phyloP scores from a whole-genome alignment of 2,113 vertebrate genomes.

The Eublepharis macularius region DNA sequence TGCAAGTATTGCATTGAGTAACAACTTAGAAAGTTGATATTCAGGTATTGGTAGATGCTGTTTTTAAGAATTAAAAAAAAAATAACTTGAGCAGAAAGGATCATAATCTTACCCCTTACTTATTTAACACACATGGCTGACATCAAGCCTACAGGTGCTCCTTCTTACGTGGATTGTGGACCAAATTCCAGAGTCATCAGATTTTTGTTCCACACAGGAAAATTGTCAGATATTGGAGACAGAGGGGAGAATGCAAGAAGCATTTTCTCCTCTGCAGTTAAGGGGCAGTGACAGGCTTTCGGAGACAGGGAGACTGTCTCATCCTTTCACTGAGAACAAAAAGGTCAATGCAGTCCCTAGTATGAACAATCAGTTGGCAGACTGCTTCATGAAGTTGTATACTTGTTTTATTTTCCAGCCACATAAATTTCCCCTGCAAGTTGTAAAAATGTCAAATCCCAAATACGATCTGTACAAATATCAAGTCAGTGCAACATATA shows the following conservation, averaged over 20 bases:
- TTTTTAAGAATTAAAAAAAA: neutral
- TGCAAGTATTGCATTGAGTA: neutral
- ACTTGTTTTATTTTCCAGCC: conserved; percentile 22
- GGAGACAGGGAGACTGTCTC: neutral
- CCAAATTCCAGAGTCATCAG: too few relatives aligned
- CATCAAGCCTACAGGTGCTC: neutral
- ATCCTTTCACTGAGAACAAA: conserved; percentile 14
- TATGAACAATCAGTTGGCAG: conserved; percentile 36
- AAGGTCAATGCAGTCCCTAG: neutral
- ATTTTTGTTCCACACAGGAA: neutral
- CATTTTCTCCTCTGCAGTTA: neutral
- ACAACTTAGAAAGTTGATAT: neutral
- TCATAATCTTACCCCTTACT: neutral
- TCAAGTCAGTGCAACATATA: neutral
- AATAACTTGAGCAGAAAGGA: neutral
- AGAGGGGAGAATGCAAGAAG: neutral
- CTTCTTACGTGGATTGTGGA: neutral
- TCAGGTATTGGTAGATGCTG: neutral
- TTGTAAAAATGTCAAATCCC: conserved; percentile 33
- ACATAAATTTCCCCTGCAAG: conserved; percentile 47
- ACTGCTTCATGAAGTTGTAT: conserved; percentile 16
- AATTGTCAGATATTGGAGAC: neutral
- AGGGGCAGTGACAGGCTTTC: neutral
- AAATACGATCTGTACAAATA: conserved; percentile 38
- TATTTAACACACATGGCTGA: neutral